phyloP scores from a whole-genome alignment of 2,797 vertebrate genomes.

The Sebastes cheni region DNA sequence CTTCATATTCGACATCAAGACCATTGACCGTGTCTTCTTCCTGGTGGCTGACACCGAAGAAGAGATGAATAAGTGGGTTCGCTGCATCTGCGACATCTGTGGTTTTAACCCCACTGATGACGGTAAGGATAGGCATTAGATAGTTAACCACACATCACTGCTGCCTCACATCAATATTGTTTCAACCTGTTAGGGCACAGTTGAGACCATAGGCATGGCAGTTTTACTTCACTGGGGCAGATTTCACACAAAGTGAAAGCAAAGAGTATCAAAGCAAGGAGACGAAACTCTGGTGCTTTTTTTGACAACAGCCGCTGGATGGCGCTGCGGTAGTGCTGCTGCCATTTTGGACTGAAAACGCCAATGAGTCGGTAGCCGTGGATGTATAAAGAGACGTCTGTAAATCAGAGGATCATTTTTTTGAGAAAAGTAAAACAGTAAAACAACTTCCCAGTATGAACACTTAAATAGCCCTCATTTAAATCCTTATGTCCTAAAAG shows the following conservation, averaged over 20 bases:
- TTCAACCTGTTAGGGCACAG: neutral
- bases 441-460: no score
- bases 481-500: no score
- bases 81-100: slow-evolving; percentile 98
- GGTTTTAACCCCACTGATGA: slow-evolving; percentile 99
- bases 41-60: slow-evolving; percentile 98
- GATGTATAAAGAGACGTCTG: no score
- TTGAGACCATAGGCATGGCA: neutral
- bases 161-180: neutral
- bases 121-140: slow-evolving; percentile 79
- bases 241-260: neutral
- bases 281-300: no score
- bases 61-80: slow-evolving; percentile 99
- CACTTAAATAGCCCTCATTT: no score
- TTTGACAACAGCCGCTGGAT: no score
- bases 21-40: slow-evolving; percentile 97
- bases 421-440: no score
- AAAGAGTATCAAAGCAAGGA: no score
- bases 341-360: no score
- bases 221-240: neutral
- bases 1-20: slow-evolving; percentile 99
- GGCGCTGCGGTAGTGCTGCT: no score
- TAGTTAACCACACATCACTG: neutral
- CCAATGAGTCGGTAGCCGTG: no score
- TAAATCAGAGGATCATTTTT: no score